Percentiles rank a stretch among this genome's conserved stretches.
phyloP scores from a whole-genome alignment of 2,888 invertebrate genomes.

The Norana najaformis region DNA sequence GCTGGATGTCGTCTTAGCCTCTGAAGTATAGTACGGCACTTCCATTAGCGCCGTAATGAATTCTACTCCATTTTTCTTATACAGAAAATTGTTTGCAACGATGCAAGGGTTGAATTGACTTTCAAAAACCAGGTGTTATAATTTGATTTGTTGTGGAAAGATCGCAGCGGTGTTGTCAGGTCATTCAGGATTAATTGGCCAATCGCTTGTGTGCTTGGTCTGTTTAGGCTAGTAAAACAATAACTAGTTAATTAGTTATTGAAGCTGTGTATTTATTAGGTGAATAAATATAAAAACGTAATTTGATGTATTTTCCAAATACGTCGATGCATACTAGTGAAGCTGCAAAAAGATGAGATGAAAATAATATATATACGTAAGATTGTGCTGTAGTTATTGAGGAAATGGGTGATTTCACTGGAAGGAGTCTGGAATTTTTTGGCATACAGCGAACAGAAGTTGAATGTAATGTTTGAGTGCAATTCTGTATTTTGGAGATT shows the following conservation, averaged over 20 bases:
- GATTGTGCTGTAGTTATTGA: not conserved
- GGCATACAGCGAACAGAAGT: not conserved
- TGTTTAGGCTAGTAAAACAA: not conserved
- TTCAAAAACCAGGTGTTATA: not conserved
- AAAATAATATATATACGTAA: not conserved
- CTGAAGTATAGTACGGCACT: not conserved
- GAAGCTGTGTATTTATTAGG: not conserved
- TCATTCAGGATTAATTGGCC: too few relatives aligned
- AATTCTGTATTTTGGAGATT: not conserved
- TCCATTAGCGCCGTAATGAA: not conserved
- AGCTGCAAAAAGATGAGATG: not conserved
- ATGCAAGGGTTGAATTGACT: not conserved
- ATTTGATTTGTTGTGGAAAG: not conserved
- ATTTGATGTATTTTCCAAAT: not conserved
- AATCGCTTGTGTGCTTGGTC: too few relatives aligned
- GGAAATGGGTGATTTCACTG: too few relatives aligned
- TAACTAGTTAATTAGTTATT: constrained; percentile 13
- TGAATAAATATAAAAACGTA: not conserved
- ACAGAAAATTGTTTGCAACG: not conserved
- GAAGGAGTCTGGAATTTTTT: too few relatives aligned
- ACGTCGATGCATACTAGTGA: not conserved
- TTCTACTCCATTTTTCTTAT: not conserved
- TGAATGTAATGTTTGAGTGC: not conserved
- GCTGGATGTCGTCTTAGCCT: not conserved
- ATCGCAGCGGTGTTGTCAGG: not conserved